Base-by-base conservation (phyloP, 2,888 invertebrate genomes). In the Helobdella robusta region DNA sequence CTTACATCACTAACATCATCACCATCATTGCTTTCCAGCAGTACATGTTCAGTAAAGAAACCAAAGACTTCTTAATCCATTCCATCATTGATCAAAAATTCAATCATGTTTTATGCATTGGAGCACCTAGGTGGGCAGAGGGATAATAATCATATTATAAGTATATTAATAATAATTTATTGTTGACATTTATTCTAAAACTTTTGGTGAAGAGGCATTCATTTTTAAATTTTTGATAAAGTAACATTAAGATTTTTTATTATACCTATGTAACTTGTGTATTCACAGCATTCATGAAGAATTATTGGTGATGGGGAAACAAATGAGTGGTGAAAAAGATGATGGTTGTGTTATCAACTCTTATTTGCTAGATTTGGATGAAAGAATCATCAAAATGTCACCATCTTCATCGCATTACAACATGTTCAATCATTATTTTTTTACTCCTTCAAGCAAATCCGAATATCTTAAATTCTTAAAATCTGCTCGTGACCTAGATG, bases 401-500 rank as follows among this genome's bases (percentile, higher is more conserved):
- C n/a, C n/a, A n/a, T 40, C 50, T 65, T 15, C 40, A 36, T 8
- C 44, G 34, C 87, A 87, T 84, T 93, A 89, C 80, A 94, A 93
- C 78, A 86, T 90, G 84, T 91, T 92, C 76, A 94, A 93, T 75
- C 85, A 91, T 78, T 85, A 89, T 75, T 87, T 92, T 75, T 91
- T 91, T 74, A 73, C 72, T 81, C 8, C 81, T 82, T 63, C 68
- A 3, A 68, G 68, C 6, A 69, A 68, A 48, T 67, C 65, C n/a
- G 70, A 48, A 6, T 74, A 73, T 68, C 56, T 67, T 18, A 58
- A 73, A 1, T 77, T 77, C 66, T 46, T 73, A 8, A 25, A n/a
- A n/a, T 56, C 56, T 4, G 56, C 28, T 0, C 36, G 36, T 18
- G 35, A 40, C 30, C 40, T 5, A 4, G 56, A 56, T 56, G 56